Evolutionary conservation across 2,888 invertebrate genomes (phyloP), one percentile per base, ranked within the genome.

Genomic region (Pocota personata): DNA sequence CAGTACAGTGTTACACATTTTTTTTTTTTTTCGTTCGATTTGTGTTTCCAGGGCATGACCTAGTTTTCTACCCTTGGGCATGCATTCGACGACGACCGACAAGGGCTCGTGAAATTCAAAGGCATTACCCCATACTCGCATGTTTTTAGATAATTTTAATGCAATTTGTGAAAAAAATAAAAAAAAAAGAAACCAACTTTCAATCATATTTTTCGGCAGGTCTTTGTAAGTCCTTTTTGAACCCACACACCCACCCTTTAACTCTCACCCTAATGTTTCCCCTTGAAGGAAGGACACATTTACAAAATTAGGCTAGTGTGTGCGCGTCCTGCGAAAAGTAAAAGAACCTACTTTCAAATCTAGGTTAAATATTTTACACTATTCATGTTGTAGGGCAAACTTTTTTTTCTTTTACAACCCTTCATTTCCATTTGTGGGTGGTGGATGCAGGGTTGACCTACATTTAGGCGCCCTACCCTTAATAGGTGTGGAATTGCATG

Each of bases 1-100:
- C 14, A n/a, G 8, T 21, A 46, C 16, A 43, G 40, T 2, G 16
- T 16, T 55, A 27, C 14, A 52, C 21, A n/a, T 46, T 5, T 50
- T 55, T 14, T n/a, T 52, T 37, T 30, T 37, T 21, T 16, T 67
- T 69, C 8, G 12, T 60, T 43, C 57, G 76, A 66, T 73, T 80
- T 82, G 40, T 86, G 71, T 72, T 66, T 72, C 76, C 62, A 67
- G 86, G 82, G 76, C 86, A 86, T 86, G 86, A 72, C 86, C 86
- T 67, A 82, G 76, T 77, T 86, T 72, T 14, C 43, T 71, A 86
- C 77, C 73, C 69, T 86, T 86, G 27, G 76, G 46, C 48, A 60
- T 77, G 72, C 76, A 86, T 62, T 86, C 57, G 67, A 75, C 52
- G 75, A n/a, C 37, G 69, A 71, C 48, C 55, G 37, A 73, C 62